phyloP scores from a whole-genome alignment of 1,140 invertebrate species.

The Pseudoatta argentina region DNA sequence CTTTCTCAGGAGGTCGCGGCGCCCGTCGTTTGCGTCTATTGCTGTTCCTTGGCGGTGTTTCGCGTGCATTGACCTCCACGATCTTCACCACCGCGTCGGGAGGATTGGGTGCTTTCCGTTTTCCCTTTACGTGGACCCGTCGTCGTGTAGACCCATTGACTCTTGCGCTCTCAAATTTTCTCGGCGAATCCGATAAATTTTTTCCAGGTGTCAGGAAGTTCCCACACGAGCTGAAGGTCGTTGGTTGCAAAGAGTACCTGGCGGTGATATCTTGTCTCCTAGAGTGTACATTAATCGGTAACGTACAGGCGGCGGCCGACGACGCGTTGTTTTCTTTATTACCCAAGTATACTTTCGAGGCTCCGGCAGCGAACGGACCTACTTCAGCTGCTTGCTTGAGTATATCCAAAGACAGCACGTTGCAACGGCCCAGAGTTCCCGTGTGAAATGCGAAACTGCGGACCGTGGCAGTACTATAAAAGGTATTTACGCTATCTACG shows the following conservation, averaged over 20 bases:
- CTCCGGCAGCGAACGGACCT: conserved; percentile 88
- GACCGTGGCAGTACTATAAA: conserved; percentile 90
- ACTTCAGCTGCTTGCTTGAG: conserved; percentile 84
- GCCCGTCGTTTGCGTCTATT: conserved; percentile 87
- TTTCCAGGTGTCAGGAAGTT: conserved; percentile 83
- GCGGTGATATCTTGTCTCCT: conserved; percentile 75
- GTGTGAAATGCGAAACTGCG: conserved; percentile 90
- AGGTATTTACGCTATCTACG: conserved; percentile 87
- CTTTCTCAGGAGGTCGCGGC: conserved; percentile 87
- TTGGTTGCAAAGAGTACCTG: conserved; percentile 83
- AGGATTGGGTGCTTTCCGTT: conserved; percentile 90
- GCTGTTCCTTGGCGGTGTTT: conserved; percentile 76
- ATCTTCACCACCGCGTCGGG: conserved; percentile 82
- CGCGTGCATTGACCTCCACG: conserved; percentile 69
- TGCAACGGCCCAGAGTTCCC: conserved; percentile 71
- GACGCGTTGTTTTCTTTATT: conserved; percentile 67
- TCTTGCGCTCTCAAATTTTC: conserved; percentile 82
- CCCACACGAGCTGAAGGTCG: conserved; percentile 87
- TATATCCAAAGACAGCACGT: conserved; percentile 65
- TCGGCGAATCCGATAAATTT: conserved; percentile 75
- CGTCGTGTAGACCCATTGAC: conserved; percentile 85
- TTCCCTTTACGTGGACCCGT: conserved; percentile 90
- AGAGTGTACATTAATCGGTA: conserved; percentile 75
- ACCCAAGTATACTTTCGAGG: conserved; percentile 77
- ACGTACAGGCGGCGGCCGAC: conserved; percentile 70